Evolutionary conservation across 2,888 invertebrate genomes (phyloP), one percentile per base, ranked within the genome.

Genomic region (Callimorpha dominula): DNA sequence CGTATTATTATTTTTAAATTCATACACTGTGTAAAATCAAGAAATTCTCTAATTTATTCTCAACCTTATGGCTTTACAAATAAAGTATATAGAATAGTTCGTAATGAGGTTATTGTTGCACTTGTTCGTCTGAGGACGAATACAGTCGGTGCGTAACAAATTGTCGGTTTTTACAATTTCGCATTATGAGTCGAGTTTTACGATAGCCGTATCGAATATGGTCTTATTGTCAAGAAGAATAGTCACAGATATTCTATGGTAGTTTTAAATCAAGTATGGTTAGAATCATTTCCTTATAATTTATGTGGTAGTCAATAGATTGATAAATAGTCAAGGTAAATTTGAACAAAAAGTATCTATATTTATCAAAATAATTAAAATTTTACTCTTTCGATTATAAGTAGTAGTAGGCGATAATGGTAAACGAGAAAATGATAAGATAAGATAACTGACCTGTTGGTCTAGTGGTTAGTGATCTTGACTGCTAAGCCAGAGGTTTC

Each of bases 1-100:
- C 90, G 92, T 91, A 91, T 93, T 93, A 94, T 94, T 94, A 94
- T 92, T 93, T 94, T 92, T 90, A 93, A 94, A 94, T 92, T 94
- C 93, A 93, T 93, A 92, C 87, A 90, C 88, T 85, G 83, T 86
- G 72, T 70, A 79, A 85, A 80, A 75, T 74, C 71, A 74, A 60
- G 68, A 57, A 17, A 69, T 42, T 42, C 63, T 71, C 42, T 71
- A 78, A 74, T 78, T 71, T 57, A 74, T 71, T 75, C 63, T 69
- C 84, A 83, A 81, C 88, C 85, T 81, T 89, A 86, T 65, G 0
- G 1, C n/a, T 12, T 40, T 69, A 4, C 1, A 12, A 57, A 72
- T 75, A 75, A 63, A 69, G 74, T 12, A 40, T 66, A 70, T 62
- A 65, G 11, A 73, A 65, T 60, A 52, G 7, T 60, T 20, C 43